These are phyloP conservation scores for Drosophila conformis DNA, from an alignment of 2,888 invertebrate genomes.

Conservation along the genomic window DNA sequence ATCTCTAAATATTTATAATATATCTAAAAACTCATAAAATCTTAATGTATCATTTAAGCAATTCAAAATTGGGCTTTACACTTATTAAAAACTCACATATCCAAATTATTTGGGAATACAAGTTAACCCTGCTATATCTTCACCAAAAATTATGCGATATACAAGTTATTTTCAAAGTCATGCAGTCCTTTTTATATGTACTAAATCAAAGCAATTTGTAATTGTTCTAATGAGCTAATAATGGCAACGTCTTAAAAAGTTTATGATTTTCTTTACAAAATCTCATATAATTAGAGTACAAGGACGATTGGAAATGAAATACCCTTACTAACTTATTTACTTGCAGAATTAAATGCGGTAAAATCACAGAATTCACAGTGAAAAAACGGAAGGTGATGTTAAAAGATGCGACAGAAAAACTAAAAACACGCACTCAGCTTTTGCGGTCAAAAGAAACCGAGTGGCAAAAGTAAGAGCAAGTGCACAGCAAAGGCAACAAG, in stretches of 20 bases:
- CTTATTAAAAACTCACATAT: background rate
- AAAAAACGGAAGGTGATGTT: slow-evolving; percentile 1
- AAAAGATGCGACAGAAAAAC: slow-evolving; percentile 12
- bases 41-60: background rate
- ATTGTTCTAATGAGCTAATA: background rate
- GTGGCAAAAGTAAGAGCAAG: slow-evolving; percentile 35
- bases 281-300: background rate
- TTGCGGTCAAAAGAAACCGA: slow-evolving; percentile 31
- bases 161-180: background rate
- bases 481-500: slow-evolving; percentile 54
- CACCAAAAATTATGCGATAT: background rate
- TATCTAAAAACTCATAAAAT: too few species aligned
- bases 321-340: background rate
- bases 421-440: slow-evolving; percentile 46
- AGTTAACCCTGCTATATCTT: too few species aligned
- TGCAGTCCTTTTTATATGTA: background rate
- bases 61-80: background rate
- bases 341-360: background rate
- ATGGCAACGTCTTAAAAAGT: background rate
- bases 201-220: background rate
- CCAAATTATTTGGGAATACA: background rate
- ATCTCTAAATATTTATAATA: background rate
- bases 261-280: background rate
- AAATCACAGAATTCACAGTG: slow-evolving; percentile 33
- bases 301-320: background rate